Base-by-base conservation (phyloP, 1,140 invertebrate genomes). In the Stenopsyche tienmushanensis region DNA sequence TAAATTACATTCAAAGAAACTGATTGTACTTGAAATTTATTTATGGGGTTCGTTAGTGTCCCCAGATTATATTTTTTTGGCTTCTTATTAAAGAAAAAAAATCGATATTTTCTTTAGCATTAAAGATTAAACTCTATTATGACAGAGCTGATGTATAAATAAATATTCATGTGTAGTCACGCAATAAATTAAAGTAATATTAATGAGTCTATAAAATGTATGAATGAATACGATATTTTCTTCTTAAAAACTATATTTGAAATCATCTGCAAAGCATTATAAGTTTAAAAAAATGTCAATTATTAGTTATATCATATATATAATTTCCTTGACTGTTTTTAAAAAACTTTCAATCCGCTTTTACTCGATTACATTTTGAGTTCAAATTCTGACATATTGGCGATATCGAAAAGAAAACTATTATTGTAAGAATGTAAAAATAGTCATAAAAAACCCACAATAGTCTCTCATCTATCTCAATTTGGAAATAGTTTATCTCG, bases 151-250 rank as follows among this genome's bases (percentile, higher is more conserved):
- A 21, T 5, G 20, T 57, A 42, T 57, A 15, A 34, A 7, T 34
- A 34, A 34, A 60, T 60, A 29, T 17, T 45, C 41, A 26, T 47
- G 57, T 47, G 42, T 60, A 60, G 26, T 60, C 17, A 17, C 21
- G 54, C 54, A 57, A 57, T 57, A 57, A 57, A 42, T 57, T 57
- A 20, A 57, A 57, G 41, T 57, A 42, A 57, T 29, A 1, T 23
- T 23, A 57, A 52, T 10, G 24, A 21, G 26, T 8, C 23, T 24
- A 52, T 9, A 15, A 17, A 42, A 42, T 15, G 9, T 42, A 2
- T 42, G 23, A 25, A 25, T 52, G 1, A 55, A 18, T 34, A 34
- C 29, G 29, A 34, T 24, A 3, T 55, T 55, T 55, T 55, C n/a
- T n/a, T n/a, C 24, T 26, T n/a, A 34, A 20, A 55, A 26, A 55